Conservation (phyloP, 2,113 vertebrate species). For the Phalacrocorax carbo region DNA sequence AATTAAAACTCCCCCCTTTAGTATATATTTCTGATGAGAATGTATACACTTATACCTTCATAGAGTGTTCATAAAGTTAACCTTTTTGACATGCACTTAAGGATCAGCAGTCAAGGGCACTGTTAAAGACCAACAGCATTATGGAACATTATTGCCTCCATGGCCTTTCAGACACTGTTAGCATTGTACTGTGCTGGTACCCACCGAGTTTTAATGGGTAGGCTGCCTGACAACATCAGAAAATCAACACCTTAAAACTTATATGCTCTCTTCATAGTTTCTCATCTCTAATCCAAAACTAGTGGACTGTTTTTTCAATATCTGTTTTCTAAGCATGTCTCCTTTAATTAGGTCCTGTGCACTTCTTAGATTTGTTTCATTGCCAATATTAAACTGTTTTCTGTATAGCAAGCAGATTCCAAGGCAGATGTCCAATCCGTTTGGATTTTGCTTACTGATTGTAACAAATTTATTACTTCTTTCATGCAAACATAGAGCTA, state of each 20-base stretch:
- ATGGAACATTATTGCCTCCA: neutral
- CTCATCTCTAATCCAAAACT: neutral
- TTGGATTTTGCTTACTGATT: conserved; percentile 54
- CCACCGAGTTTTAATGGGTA: neutral
- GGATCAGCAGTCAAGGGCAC: neutral
- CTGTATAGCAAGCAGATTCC: conserved; percentile 44
- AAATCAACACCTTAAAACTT: neutral
- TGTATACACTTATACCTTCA: neutral
- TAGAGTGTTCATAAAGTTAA: neutral
- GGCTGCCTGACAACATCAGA: neutral
- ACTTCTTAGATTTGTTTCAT: conserved; percentile 41
- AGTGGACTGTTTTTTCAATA: neutral
- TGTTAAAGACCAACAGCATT: neutral
- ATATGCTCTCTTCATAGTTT: neutral
- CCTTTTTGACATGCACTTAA: neutral
- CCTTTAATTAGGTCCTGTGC: conserved; percentile 55
- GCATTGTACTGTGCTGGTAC: neutral
- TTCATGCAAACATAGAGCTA: conserved; percentile 26
- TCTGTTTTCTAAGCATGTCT: conserved; percentile 49
- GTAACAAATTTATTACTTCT: conserved; percentile 46
- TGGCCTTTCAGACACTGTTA: neutral
- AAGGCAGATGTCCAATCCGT: conserved; percentile 58
- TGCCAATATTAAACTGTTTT: conserved; percentile 55
- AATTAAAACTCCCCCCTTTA: neutral
- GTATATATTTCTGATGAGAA: neutral